Evolutionary conservation across 1,140 invertebrate species (phyloP).

Genomic region (Antheraea pernyi): DNA sequence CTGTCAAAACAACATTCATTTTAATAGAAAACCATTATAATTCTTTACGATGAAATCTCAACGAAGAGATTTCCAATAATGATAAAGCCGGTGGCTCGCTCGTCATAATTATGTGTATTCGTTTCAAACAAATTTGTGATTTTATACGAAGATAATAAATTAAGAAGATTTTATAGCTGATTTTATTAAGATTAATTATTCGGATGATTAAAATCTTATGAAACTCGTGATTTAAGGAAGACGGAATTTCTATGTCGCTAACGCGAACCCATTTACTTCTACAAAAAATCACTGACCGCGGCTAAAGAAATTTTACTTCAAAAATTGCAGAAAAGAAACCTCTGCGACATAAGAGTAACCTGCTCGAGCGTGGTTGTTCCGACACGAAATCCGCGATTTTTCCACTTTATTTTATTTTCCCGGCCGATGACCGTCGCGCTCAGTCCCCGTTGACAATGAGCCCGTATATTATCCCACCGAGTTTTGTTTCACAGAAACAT

Average conservation of each 20-base stretch:
- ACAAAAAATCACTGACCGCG: too few species aligned
- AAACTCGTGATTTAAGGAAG: not conserved
- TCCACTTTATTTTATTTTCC: conserved; percentile 49
- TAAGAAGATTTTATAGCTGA: not conserved
- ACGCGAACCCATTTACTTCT: too few species aligned
- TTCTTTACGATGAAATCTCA: conserved; percentile 29
- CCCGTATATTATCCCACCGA: conserved; percentile 58
- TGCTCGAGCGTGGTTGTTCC: conserved; percentile 33
- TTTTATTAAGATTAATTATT: not conserved
- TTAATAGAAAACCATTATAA: not conserved
- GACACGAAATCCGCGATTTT: conserved; percentile 57
- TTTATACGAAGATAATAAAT: not conserved
- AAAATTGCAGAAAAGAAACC: not conserved
- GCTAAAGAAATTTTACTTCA: too few species aligned
- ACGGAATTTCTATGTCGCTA: not conserved
- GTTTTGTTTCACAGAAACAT: conserved; percentile 63
- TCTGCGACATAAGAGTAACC: conserved; percentile 24
- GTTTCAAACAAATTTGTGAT: conserved; percentile 1
- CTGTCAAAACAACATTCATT: too few species aligned
- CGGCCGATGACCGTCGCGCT: conserved; percentile 19
- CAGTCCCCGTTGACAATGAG: conserved; percentile 56
- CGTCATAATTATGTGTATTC: conserved; percentile 1
- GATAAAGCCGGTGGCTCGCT: conserved; percentile 30
- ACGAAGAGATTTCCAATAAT: conserved; percentile 37
- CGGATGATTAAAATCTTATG: not conserved